Conservation (phyloP, 2,113 vertebrate species). For the Cryptomyrus ogoouensis region DNA sequence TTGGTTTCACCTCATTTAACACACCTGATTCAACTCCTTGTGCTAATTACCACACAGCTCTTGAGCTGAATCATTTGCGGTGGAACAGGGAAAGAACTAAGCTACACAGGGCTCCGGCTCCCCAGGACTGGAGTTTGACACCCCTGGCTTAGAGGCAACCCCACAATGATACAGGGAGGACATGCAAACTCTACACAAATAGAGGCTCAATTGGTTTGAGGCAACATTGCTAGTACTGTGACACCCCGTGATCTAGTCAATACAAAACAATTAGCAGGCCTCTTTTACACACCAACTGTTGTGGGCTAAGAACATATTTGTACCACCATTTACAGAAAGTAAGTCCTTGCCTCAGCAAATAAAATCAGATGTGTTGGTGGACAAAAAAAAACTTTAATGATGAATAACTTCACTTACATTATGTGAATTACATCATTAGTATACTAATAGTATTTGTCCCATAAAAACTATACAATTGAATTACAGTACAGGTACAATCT, state of each 20-base stretch:
- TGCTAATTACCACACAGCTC: too few species aligned
- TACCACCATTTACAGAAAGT: not conserved
- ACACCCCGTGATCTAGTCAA: too few species aligned
- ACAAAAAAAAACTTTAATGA: not conserved
- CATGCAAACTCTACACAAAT: not conserved
- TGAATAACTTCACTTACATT: not conserved
- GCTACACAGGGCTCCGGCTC: too few species aligned
- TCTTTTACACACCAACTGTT: not conserved
- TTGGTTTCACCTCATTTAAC: too few species aligned
- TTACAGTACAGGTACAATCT: not conserved
- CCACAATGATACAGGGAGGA: not conserved
- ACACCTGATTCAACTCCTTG: too few species aligned
- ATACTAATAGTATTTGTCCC: not conserved
- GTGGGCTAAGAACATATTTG: not conserved
- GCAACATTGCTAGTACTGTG: not conserved
- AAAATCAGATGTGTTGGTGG: not conserved
- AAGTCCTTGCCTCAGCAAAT: not conserved
- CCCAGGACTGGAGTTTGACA: too few species aligned
- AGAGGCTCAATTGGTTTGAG: not conserved
- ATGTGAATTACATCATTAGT: not conserved
- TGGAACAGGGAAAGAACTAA: too few species aligned
- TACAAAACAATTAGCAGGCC: not conserved
- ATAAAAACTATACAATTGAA: not conserved
- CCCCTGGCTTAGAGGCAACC: not conserved
- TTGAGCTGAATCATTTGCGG: too few species aligned